A percentile compares a stretch with the other conserved stretches of the same genome.
These are phyloP conservation scores for Fregata magnificens DNA, from an alignment of 2,113 vertebrate species.

Conservation along the genomic window DNA sequence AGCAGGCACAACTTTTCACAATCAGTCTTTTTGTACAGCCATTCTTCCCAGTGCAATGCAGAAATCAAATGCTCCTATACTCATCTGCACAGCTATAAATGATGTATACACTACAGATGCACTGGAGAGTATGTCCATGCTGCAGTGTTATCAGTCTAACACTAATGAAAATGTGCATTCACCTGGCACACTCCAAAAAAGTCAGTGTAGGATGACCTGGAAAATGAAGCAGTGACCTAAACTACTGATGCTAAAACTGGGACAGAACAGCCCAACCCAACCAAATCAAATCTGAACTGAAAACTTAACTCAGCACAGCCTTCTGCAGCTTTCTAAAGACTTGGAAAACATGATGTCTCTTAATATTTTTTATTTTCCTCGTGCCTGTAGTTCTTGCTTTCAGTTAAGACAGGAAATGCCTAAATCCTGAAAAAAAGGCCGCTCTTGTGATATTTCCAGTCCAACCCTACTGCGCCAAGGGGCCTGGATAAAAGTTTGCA, in stretches of 20 bases:
- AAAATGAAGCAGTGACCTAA: constrained; percentile 1
- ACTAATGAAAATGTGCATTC: neutral
- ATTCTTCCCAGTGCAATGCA: neutral
- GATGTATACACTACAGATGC: neutral
- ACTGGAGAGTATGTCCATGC: neutral
- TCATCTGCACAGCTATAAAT: neutral
- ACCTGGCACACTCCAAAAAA: neutral
- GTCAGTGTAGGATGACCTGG: neutral
- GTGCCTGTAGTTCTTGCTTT: neutral
- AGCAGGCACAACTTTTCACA: neutral
- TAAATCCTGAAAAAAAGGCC: neutral
- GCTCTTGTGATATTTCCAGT: neutral
- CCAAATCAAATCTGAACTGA: neutral
- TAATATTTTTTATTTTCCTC: neutral
- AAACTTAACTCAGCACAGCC: neutral
- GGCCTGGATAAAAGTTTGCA: neutral
- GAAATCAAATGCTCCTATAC: neutral
- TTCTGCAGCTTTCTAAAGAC: neutral
- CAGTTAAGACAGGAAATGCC: neutral
- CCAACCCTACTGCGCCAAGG: neutral
- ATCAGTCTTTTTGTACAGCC: neutral
- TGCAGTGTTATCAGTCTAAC: neutral
- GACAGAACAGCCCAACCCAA: neutral
- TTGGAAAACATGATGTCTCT: neutral
- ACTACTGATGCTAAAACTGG: neutral